Conservation (phyloP, 2,797 vertebrate genomes). For the Enteromius fasciolatus region DNA sequence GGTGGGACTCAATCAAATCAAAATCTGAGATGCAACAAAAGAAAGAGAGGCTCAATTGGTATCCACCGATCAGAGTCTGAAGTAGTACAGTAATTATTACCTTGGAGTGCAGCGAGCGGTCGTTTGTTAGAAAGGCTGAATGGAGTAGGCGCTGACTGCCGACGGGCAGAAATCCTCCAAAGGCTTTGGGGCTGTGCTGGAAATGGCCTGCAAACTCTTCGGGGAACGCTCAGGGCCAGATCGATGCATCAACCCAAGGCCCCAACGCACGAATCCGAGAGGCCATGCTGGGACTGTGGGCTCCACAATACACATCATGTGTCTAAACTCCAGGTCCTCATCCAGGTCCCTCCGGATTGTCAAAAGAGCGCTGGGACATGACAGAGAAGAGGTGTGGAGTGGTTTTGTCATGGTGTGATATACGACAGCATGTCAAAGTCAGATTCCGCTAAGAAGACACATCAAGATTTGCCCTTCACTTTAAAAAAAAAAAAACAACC, state of each 20-base stretch:
- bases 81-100: slow-evolving; percentile 61
- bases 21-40: slow-evolving; percentile 47
- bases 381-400: slow-evolving; percentile 37
- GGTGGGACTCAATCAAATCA: slow-evolving; percentile 52
- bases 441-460: slow-evolving; percentile 18
- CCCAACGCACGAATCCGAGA: slow-evolving; percentile 71
- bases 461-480: slow-evolving; percentile 38
- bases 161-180: slow-evolving; percentile 73
- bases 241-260: slow-evolving; percentile 79
- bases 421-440: slow-evolving; percentile 37
- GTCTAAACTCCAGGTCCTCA: slow-evolving; percentile 67
- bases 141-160: slow-evolving; percentile 64
- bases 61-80: slow-evolving; percentile 43
- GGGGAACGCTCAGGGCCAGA: slow-evolving; percentile 78
- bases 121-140: slow-evolving; percentile 64
- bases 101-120: slow-evolving; percentile 59
- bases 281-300: slow-evolving; percentile 70
- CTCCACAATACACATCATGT: slow-evolving; percentile 70
- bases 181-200: slow-evolving; percentile 66
- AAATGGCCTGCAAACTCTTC: slow-evolving; percentile 74
- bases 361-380: slow-evolving; percentile 35
- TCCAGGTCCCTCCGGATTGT: slow-evolving; percentile 31
- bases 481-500: no score
- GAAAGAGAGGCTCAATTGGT: slow-evolving; percentile 24
- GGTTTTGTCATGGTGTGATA: slow-evolving; percentile 39